Base-by-base conservation (phyloP, 2,888 invertebrate genomes). In the Mythimna ferrago region DNA sequence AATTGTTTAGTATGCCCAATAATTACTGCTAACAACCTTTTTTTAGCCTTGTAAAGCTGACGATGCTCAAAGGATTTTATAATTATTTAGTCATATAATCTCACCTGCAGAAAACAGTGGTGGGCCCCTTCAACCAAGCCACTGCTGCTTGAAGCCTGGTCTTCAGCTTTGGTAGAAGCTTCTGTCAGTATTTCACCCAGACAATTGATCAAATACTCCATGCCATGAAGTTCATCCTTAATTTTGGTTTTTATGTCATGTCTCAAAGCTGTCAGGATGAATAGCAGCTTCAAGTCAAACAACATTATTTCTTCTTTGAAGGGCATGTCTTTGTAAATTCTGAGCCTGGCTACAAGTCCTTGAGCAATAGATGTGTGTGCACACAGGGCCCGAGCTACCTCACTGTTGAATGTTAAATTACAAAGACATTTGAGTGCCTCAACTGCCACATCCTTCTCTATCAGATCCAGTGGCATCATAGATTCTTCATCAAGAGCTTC, bases 361-460 rank as follows among this genome's bases (percentile, higher is more conserved):
- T 98, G 97, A 10, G 98, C 96, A 65, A 96, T 92, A 97, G 97
- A 87, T 96, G 97, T 96, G 96, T 97, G 87, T 2, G 94, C 95
- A 89, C 96, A 96, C n/a, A 95, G 83, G 2, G 91, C 92, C 26
- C 95, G 87, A 0, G 95, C 94, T 3, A 92, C 92, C 81, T 95
- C 94, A 87, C 96, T 95, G 91, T 99, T 98, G 91, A 97, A 99
- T 69, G 99, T 97, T 83, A 99, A 96, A 93, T 99, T 99, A 91
- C 98, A 99, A 14, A 99, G 95, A 90, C 99, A 98, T 94, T 99
- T 99, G 69, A 98, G 95, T 0, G 98, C 98, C 94, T 99, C 99
- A 9, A 98, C 95, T 3, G 96, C 97, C 38, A 97, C 95, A 91
- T 97, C 93, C 91, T 97, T 96, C 48, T 94, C 91, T 74, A 94